Evolutionary conservation across 2,888 invertebrate species (phyloP).

Genomic region (Drosophila mercatorum): DNA sequence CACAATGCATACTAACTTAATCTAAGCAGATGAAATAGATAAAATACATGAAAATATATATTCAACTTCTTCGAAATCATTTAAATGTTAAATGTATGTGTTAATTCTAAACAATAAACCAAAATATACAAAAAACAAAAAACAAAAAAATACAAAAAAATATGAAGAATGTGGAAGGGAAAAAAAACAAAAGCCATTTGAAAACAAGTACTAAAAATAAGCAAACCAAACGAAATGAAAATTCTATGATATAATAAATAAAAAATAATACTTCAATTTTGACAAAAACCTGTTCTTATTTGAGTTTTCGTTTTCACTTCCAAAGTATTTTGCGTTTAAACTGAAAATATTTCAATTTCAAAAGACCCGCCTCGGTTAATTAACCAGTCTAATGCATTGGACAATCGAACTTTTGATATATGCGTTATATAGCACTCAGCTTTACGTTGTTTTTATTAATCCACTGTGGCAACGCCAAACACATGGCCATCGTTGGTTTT

Average conservation of each 20-base stretch:
- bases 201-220: constrained; percentile 53
- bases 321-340: too few species aligned
- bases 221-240: constrained; percentile 67
- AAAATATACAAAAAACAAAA: constrained; percentile 27
- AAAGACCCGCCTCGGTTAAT: background rate
- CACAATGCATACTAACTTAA: constrained; percentile 43
- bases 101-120: constrained; percentile 75
- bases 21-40: constrained; percentile 44
- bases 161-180: constrained; percentile 43
- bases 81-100: constrained; percentile 79
- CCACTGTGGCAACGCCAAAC: constrained; percentile 36
- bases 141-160: background rate
- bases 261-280: constrained; percentile 73
- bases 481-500: constrained; percentile 14
- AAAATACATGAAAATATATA: constrained; percentile 37
- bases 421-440: constrained; percentile 25
- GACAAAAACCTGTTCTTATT: background rate
- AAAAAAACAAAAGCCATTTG: constrained; percentile 54
- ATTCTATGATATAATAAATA: constrained; percentile 71
- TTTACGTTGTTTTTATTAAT: background rate
- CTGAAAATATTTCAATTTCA: too few species aligned
- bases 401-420: background rate
- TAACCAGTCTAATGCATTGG: too few species aligned
- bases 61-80: constrained; percentile 65
- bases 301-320: background rate